These are phyloP conservation scores for Gulo gulo DNA, from an alignment of 2,113 vertebrate species.

Conservation along the genomic window DNA sequence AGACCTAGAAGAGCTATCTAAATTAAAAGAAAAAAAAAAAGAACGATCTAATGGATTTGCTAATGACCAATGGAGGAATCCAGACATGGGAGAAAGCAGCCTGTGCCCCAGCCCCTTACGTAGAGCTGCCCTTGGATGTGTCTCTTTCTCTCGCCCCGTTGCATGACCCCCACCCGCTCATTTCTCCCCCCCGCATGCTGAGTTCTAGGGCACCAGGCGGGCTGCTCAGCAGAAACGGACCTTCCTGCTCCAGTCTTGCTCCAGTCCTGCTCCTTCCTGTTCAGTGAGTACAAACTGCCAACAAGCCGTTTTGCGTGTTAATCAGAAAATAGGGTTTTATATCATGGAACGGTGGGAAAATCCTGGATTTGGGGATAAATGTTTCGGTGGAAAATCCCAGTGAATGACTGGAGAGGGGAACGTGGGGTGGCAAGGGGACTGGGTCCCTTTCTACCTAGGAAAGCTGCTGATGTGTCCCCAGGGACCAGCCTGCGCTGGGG, in stretches of 20 bases:
- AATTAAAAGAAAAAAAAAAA: not conserved
- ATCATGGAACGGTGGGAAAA: not conserved
- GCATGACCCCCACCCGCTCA: accelerated
- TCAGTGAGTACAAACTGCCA: not conserved
- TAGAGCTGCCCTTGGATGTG: not conserved
- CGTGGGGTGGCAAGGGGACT: too few species aligned
- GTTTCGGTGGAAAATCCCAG: not conserved
- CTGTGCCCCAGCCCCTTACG: not conserved
- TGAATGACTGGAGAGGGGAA: too few species aligned
- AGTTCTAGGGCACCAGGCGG: not conserved
- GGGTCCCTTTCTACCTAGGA: not conserved
- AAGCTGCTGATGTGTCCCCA: not conserved
- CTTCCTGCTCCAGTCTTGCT: too few species aligned
- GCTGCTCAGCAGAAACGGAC: accelerated
- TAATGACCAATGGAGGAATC: not conserved
- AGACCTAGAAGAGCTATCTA: not conserved
- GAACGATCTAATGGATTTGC: not conserved
- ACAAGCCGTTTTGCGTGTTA: not conserved
- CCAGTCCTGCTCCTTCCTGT: too few species aligned
- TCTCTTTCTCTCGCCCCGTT: not conserved
- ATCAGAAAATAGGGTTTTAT: not conserved
- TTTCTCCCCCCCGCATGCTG: not conserved
- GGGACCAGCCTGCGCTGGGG: too few species aligned
- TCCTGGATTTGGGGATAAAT: not conserved
- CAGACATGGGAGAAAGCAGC: not conserved